Conservation (phyloP, 2,113 vertebrate genomes). For the Scortum barcoo region DNA sequence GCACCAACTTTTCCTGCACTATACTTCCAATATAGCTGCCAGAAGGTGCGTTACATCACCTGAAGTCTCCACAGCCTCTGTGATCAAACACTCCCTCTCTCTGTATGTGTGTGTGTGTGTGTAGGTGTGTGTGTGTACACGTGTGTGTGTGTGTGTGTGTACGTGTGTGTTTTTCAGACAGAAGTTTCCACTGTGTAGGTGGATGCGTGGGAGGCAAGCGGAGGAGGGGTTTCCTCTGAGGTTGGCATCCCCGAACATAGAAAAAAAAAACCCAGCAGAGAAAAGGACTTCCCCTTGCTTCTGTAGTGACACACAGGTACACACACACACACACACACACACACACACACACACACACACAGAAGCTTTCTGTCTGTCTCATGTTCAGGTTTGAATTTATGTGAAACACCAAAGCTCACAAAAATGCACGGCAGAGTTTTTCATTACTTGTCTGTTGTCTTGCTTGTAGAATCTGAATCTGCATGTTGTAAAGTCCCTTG, state of each 20-base stretch:
- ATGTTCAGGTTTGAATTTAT: neutral
- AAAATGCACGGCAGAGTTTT: neutral
- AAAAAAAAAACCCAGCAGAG: slow-evolving; percentile 40
- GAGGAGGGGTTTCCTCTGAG: slow-evolving; percentile 80
- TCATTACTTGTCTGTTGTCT: neutral
- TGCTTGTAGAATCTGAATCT: neutral
- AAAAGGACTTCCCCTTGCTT: slow-evolving; percentile 66
- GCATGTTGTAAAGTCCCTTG: too few relatives aligned
- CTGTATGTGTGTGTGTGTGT: too few relatives aligned
- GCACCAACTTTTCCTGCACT: neutral
- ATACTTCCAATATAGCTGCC: neutral
- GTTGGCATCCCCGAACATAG: slow-evolving; percentile 81
- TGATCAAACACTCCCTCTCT: slow-evolving; percentile 12
- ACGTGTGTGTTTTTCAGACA: slow-evolving; percentile 40
- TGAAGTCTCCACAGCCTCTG: neutral
- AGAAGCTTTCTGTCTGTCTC: neutral
- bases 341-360: neutral
- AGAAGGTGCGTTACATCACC: slow-evolving; percentile 24
- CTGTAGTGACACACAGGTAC: slow-evolving; percentile 4
- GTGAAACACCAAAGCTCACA: neutral
- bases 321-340: neutral
- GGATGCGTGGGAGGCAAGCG: slow-evolving; percentile 74
- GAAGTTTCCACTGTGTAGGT: slow-evolving; percentile 79
- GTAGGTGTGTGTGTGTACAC: slow-evolving; percentile 5
- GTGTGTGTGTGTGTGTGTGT: neutral